phyloP scores from a whole-genome alignment of 37 sponge, comb jelly and placozoan species.

The Crambe crambe region DNA sequence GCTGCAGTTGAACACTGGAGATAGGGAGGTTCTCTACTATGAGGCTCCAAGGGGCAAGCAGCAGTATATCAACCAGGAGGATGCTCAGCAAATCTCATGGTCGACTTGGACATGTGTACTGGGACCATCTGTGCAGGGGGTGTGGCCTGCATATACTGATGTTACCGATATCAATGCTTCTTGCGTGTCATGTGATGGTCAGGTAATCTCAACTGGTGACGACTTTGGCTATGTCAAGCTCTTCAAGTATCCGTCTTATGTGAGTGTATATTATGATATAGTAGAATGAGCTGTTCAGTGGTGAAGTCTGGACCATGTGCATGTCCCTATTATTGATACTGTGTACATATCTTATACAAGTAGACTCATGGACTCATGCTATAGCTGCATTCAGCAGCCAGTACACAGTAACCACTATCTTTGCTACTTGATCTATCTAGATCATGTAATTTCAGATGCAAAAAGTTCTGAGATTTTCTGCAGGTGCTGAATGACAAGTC shows the following conservation, averaged over 20 bases:
- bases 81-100: constrained; percentile 76
- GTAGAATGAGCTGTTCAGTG: no score
- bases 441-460: no score
- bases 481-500: no score
- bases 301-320: no score
- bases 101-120: constrained; percentile 88
- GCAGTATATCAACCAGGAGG: constrained; percentile 67
- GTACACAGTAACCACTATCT: no score
- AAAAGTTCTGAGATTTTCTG: no score
- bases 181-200: constrained; percentile 75
- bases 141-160: constrained; percentile 93
- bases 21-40: constrained; percentile 88
- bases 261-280: no score
- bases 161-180: constrained; percentile 97
- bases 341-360: no score
- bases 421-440: no score
- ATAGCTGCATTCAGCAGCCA: no score
- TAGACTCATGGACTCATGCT: no score
- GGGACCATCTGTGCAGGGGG: constrained; percentile 64
- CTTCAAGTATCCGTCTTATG: constrained; percentile 86
- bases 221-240: constrained; percentile 97
- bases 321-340: no score
- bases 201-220: constrained; percentile 94
- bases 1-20: constrained; percentile 92
- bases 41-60: constrained; percentile 95